phyloP scores from a whole-genome alignment of 1,140 invertebrate genomes.

The Laupala kohalensis region DNA sequence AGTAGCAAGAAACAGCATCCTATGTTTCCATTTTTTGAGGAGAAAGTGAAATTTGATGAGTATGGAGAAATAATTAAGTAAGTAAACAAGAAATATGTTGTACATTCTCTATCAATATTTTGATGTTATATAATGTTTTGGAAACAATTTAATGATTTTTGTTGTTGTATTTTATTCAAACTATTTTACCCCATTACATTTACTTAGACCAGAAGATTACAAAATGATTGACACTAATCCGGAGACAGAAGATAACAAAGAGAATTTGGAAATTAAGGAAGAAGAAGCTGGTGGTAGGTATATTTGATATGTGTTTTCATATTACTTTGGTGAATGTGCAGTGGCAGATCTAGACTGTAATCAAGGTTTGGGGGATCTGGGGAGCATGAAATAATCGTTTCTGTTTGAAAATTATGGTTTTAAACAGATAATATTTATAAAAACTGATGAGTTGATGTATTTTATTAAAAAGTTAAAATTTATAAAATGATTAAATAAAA shows the following conservation, averaged over 20 bases:
- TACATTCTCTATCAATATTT: too few species aligned
- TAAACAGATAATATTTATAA: too few species aligned
- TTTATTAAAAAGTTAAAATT: too few species aligned
- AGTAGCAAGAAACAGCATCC: slow-evolving; percentile 86
- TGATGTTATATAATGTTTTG: too few species aligned
- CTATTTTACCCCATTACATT: slow-evolving; percentile 10
- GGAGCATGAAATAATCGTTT: too few species aligned
- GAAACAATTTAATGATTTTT: neutral
- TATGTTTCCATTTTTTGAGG: slow-evolving; percentile 92
- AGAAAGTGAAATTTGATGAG: slow-evolving; percentile 84
- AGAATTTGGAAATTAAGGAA: slow-evolving; percentile 49
- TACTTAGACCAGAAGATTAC: slow-evolving; percentile 68
- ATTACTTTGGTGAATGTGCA: neutral
- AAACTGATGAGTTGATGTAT: too few species aligned
- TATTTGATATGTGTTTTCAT: neutral
- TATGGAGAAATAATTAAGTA: slow-evolving; percentile 84
- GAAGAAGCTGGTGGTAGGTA: slow-evolving; percentile 36
- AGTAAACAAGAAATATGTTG: too few species aligned
- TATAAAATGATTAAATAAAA: too few species aligned
- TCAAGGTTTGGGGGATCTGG: too few species aligned
- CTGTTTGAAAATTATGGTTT: too few species aligned
- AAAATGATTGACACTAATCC: slow-evolving; percentile 54
- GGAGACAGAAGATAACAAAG: slow-evolving; percentile 57
- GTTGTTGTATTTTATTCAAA: neutral
- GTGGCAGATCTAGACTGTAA: too few species aligned